These are phyloP conservation scores for Bradynema listronoti DNA, from an alignment of 1,140 invertebrate species.

Conservation along the genomic window DNA sequence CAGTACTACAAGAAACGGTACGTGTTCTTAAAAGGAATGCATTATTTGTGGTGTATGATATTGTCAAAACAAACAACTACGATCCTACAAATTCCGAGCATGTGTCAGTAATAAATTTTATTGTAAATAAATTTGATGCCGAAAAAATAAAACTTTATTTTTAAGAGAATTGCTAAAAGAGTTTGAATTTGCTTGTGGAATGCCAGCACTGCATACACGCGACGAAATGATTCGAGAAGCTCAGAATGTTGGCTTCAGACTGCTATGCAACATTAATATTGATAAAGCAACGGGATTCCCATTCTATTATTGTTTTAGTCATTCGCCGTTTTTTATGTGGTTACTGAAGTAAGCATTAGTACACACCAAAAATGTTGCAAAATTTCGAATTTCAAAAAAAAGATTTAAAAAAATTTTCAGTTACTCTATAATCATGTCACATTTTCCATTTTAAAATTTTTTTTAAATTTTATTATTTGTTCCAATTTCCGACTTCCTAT, in stretches of 20 bases:
- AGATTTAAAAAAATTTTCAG: too few relatives aligned
- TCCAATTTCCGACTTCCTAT: too few relatives aligned
- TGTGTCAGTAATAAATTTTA: slow-evolving; percentile 25
- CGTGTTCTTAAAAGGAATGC: slow-evolving; percentile 45
- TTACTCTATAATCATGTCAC: too few relatives aligned
- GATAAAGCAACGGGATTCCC: slow-evolving; percentile 42
- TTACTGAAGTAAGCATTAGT: slow-evolving; percentile 33
- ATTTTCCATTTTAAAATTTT: too few relatives aligned
- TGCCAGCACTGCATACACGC: slow-evolving; percentile 49
- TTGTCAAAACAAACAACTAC: slow-evolving; percentile 52
- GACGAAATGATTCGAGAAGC: slow-evolving; percentile 44
- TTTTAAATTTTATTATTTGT: too few relatives aligned
- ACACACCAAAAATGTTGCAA: too few relatives aligned
- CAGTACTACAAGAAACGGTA: slow-evolving; percentile 41
- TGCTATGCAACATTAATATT: slow-evolving; percentile 43
- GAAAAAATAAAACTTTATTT: slow-evolving; percentile 15
- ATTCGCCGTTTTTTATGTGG: slow-evolving; percentile 54
- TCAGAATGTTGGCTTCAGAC: slow-evolving; percentile 28
- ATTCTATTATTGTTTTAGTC: slow-evolving; percentile 54
- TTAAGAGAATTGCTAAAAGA: slow-evolving; percentile 44
- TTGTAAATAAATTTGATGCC: slow-evolving; percentile 15
- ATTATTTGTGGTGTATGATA: slow-evolving; percentile 51
- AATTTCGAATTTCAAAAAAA: too few relatives aligned
- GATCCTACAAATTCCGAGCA: slow-evolving; percentile 47
- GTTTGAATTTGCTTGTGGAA: slow-evolving; percentile 56